Conservation (phyloP, 2,113 vertebrate species). For the Leptocoma aspasia region DNA sequence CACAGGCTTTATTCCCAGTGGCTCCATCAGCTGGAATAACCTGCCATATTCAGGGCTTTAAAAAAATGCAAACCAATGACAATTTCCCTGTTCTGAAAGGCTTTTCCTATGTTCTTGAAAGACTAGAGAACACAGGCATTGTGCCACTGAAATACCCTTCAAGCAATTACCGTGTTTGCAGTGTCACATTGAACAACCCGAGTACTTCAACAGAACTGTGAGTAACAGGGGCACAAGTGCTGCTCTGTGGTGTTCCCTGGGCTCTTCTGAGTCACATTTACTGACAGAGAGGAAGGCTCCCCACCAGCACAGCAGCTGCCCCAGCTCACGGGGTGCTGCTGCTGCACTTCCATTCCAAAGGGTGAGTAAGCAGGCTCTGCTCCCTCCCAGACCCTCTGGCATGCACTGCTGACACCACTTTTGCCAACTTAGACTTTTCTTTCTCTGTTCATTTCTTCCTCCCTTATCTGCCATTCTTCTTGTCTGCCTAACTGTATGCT, state of each 20-base stretch:
- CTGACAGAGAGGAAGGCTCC: not conserved
- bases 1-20: rapidly evolving
- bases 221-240: not conserved
- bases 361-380: rapidly evolving
- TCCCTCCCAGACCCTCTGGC: not conserved
- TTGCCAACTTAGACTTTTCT: not conserved
- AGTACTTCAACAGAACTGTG: not conserved
- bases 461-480: not conserved
- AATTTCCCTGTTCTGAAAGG: not conserved
- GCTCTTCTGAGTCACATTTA: not conserved
- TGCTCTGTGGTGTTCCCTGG: not conserved
- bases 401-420: not conserved
- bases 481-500: not conserved
- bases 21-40: not conserved
- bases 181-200: rapidly evolving
- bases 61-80: not conserved
- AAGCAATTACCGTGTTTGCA: rapidly evolving
- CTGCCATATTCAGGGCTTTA: not conserved
- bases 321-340: rapidly evolving
- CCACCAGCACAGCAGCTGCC: not conserved
- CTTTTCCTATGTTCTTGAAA: not conserved
- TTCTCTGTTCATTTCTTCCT: not conserved
- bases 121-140: not conserved
- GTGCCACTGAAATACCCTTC: not conserved
- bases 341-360: not conserved